These are phyloP conservation scores for Sympetrum striolatum DNA, from an alignment of 2,888 invertebrate genomes.

Conservation along the genomic window DNA sequence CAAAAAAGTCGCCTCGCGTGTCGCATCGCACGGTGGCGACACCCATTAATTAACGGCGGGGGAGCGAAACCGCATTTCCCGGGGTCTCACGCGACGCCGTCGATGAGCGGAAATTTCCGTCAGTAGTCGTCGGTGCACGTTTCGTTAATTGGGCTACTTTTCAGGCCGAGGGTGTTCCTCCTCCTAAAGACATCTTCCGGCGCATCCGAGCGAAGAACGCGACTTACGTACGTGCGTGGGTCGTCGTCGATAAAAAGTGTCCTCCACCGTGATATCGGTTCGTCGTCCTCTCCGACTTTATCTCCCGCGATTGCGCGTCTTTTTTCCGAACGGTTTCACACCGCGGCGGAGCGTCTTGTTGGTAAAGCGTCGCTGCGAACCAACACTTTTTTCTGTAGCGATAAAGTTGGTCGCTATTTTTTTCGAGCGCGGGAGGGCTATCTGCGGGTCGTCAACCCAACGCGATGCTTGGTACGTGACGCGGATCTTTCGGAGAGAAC, in stretches of 20 bases:
- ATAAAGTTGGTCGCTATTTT: background rate
- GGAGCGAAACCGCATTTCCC: background rate
- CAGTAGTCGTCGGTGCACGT: background rate
- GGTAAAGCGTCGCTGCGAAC: background rate
- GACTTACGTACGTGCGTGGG: too few relatives aligned
- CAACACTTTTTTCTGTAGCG: background rate
- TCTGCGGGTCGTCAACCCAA: slow-evolving; percentile 25
- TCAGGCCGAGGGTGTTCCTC: too few relatives aligned
- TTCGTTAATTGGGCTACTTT: background rate
- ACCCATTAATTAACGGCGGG: background rate
- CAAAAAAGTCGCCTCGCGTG: background rate
- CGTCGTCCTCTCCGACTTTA: background rate
- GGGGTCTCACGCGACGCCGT: background rate
- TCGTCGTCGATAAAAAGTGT: background rate
- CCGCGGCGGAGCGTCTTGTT: background rate
- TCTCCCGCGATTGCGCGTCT: background rate
- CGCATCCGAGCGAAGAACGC: too few relatives aligned
- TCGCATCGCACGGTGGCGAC: slow-evolving; percentile 8
- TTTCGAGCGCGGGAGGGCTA: background rate
- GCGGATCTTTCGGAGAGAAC: background rate
- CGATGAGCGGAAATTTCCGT: background rate
- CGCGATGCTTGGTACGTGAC: background rate
- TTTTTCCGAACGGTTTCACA: background rate
- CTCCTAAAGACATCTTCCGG: too few relatives aligned
- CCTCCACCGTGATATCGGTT: background rate